A percentile compares a stretch with the other conserved stretches of the same genome.
Evolutionary conservation across 2,797 vertebrate species (phyloP).

Genomic region (Knipowitschia caucasica): DNA sequence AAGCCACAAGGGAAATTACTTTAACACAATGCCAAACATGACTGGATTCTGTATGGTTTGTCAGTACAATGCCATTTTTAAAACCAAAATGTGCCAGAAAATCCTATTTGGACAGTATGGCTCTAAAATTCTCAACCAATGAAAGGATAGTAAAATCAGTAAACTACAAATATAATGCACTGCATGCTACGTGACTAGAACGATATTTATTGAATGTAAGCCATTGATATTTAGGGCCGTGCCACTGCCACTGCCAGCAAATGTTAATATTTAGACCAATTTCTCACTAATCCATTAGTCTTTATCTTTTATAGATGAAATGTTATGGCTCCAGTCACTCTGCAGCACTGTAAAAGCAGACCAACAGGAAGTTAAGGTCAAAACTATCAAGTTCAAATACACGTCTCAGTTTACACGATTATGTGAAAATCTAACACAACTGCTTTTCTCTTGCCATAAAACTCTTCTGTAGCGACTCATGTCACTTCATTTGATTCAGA

Average conservation of each 20-base stretch:
- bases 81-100: not conserved
- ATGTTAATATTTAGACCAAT: conserved; percentile 3
- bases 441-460: conserved; percentile 20
- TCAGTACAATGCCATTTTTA: not conserved
- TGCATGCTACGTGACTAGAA: not conserved
- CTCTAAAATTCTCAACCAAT: not conserved
- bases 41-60: not conserved
- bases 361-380: conserved; percentile 1
- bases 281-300: conserved; percentile 7
- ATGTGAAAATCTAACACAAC: conserved; percentile 5
- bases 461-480: conserved; percentile 13
- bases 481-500: conserved; percentile 7
- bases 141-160: not conserved
- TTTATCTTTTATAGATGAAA: conserved; percentile 2
- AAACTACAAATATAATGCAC: conserved; percentile 7
- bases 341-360: not conserved
- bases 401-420: not conserved
- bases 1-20: too few relatives aligned
- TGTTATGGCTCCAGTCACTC: not conserved
- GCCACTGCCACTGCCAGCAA: not conserved
- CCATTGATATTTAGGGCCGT: not conserved
- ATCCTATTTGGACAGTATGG: not conserved
- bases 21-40: not conserved
- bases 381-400: conserved; percentile 6
- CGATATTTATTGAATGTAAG: not conserved